These are phyloP conservation scores for Campylomormyrus tamandua DNA, from an alignment of 2,113 vertebrate genomes.

Conservation along the genomic window DNA sequence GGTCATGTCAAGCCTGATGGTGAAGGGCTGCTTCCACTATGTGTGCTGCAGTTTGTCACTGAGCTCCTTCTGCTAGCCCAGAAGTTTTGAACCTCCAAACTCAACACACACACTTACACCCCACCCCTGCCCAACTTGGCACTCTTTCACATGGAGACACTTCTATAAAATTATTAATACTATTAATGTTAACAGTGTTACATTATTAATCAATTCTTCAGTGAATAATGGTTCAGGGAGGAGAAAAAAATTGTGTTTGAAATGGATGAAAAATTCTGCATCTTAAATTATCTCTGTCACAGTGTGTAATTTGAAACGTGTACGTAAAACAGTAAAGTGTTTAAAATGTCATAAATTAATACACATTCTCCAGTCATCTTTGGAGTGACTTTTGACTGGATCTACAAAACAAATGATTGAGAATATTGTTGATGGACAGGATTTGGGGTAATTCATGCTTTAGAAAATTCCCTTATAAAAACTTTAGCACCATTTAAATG, in stretches of 20 bases:
- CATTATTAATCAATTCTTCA: background rate
- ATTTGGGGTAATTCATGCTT: background rate
- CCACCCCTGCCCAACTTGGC: background rate
- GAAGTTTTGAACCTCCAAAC: conserved; percentile 23
- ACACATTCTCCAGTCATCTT: background rate
- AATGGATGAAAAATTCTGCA: background rate
- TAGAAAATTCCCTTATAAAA: background rate
- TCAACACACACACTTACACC: background rate
- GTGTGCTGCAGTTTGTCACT: conserved; percentile 40
- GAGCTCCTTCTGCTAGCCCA: conserved; percentile 40
- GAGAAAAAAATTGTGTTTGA: background rate
- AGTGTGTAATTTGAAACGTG: background rate
- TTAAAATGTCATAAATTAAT: background rate
- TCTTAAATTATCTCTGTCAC: background rate
- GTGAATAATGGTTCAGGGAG: background rate
- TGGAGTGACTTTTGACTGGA: background rate
- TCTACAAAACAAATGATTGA: background rate
- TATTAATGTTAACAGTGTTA: background rate
- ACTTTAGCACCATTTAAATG: background rate
- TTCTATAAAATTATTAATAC: background rate
- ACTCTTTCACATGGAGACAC: background rate
- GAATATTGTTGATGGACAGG: background rate
- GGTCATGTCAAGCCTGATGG: conserved; percentile 28
- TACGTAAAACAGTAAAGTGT: background rate
- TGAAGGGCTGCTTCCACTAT: conserved; percentile 34